Conservation (phyloP, 2,113 vertebrate genomes). For the Phaethornis superciliosus region DNA sequence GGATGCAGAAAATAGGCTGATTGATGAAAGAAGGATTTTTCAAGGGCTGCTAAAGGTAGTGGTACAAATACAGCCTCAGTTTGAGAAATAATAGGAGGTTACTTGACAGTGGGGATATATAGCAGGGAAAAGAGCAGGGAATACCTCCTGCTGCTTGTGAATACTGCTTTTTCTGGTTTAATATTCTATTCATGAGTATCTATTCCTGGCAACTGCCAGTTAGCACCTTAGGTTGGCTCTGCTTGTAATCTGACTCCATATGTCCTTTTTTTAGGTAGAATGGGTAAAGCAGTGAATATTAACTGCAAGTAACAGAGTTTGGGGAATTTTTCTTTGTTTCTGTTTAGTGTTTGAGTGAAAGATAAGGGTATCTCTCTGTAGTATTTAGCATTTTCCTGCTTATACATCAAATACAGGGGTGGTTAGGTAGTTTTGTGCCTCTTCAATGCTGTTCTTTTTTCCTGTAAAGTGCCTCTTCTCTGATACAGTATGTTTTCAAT, state of each 20-base stretch:
- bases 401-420: background rate
- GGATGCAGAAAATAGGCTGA: background rate
- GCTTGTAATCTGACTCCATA: background rate
- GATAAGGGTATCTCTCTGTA: background rate
- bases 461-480: background rate
- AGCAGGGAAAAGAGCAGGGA: background rate
- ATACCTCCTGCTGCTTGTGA: background rate
- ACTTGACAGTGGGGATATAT: background rate
- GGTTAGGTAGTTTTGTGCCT: background rate
- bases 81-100: background rate
- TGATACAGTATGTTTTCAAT: background rate
- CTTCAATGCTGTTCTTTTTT: background rate
- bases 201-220: background rate
- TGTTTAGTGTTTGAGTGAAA: background rate
- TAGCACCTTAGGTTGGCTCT: background rate
- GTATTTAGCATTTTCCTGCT: background rate
- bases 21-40: background rate
- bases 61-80: background rate
- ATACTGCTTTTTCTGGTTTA: background rate
- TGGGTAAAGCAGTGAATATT: background rate
- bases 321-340: background rate
- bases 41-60: background rate
- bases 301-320: background rate
- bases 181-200: background rate
- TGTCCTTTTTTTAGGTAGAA: background rate